These are phyloP conservation scores for Elgaria multicarinata DNA, from an alignment of 2,113 vertebrate species.

Conservation along the genomic window DNA sequence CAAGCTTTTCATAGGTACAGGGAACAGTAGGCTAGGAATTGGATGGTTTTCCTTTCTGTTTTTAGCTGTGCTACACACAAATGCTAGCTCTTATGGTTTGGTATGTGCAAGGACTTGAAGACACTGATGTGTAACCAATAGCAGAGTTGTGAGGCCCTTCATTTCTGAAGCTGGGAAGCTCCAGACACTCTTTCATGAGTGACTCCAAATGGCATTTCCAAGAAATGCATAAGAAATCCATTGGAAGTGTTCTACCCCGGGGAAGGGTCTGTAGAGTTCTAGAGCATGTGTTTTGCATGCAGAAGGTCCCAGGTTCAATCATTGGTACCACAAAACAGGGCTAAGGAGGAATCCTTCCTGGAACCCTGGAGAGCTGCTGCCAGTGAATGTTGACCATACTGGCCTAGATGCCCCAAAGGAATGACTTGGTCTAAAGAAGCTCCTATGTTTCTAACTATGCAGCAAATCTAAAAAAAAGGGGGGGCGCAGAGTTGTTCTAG, in stretches of 20 bases:
- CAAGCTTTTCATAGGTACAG: constrained; percentile 23
- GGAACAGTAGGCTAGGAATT: neutral
- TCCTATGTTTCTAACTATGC: neutral
- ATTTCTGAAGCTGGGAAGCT: neutral
- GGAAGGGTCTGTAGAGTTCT: too few relatives aligned
- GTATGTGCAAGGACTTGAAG: neutral
- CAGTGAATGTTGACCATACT: too few relatives aligned
- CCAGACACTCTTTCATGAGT: neutral
- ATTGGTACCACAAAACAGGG: too few relatives aligned
- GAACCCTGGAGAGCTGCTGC: too few relatives aligned
- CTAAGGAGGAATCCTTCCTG: too few relatives aligned
- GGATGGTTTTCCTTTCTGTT: neutral
- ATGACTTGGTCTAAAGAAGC: too few relatives aligned
- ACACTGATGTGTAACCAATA: neutral
- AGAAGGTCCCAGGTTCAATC: too few relatives aligned
- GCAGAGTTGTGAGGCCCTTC: neutral
- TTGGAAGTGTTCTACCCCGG: constrained; percentile 12
- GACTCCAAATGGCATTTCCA: neutral
- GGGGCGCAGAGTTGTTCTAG: constrained; percentile 32
- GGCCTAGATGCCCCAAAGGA: too few relatives aligned
- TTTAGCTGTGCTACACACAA: neutral
- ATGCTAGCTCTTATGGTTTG: neutral
- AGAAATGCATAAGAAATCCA: neutral
- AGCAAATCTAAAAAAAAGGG: constrained; percentile 18
- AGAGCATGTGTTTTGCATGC: too few relatives aligned